Conservation (phyloP, 2,113 vertebrate species). For the Hemibagrus wyckioides region DNA sequence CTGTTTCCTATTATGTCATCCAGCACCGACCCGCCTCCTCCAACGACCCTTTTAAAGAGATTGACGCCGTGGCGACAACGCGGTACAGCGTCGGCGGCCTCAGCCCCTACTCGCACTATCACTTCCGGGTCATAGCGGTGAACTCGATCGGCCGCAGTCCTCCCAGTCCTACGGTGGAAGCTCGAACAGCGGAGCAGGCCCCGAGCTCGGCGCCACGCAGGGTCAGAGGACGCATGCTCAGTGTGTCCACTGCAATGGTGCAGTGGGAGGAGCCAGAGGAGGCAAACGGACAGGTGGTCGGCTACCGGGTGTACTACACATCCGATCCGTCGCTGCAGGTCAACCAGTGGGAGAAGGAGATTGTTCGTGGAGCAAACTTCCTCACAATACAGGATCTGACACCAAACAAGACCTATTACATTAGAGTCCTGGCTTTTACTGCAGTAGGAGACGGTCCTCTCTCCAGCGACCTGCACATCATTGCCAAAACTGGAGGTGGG, state of each 20-base stretch:
- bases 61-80: conserved; percentile 95
- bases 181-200: conserved; percentile 94
- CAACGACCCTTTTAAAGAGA: conserved; percentile 93
- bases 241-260: conserved; percentile 94
- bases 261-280: conserved; percentile 99
- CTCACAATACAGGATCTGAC: conserved; percentile 91
- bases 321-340: conserved; percentile 87
- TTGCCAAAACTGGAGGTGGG: conserved; percentile 93
- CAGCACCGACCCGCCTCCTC: conserved; percentile 90
- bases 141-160: conserved; percentile 96
- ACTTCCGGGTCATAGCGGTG: conserved; percentile 92
- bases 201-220: conserved; percentile 93
- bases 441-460: conserved; percentile 97
- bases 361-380: conserved; percentile 92
- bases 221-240: conserved; percentile 95
- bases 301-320: conserved; percentile 97
- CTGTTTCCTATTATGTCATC: conserved; percentile 95
- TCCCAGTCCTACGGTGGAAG: conserved; percentile 87
- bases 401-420: conserved; percentile 95
- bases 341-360: conserved; percentile 97
- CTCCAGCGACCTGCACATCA: conserved; percentile 96
- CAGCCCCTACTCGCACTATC: conserved; percentile 96
- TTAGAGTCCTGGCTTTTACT: conserved; percentile 96
- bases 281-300: conserved; percentile 96
- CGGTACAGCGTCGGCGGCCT: conserved; percentile 97